These are phyloP conservation scores for Hippocampus comes DNA, from an alignment of 2,113 vertebrate genomes.

Conservation along the genomic window DNA sequence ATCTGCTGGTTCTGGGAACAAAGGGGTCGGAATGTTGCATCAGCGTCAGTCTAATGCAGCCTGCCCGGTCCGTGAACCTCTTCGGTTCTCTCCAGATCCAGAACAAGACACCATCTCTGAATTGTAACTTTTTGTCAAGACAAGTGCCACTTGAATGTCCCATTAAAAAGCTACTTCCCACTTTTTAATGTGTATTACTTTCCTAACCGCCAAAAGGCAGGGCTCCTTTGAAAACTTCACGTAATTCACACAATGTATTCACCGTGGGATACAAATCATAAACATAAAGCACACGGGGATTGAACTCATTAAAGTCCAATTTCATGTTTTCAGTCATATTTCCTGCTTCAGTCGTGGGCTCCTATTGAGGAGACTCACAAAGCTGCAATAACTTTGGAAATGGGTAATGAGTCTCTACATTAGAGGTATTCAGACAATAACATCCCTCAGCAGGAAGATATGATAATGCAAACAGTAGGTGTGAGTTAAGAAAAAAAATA, in stretches of 20 bases:
- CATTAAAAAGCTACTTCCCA: constrained; percentile 1
- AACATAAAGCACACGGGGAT: constrained; percentile 39
- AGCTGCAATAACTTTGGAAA: constrained; percentile 47
- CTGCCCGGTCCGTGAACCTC: constrained; percentile 27
- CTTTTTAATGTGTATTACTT: neutral
- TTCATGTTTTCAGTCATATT: constrained; percentile 48
- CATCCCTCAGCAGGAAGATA: constrained; percentile 47
- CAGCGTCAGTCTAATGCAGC: constrained; percentile 19
- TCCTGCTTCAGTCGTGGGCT: constrained; percentile 43
- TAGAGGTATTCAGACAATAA: constrained; percentile 45
- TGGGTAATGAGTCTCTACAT: constrained; percentile 42
- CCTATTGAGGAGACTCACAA: constrained; percentile 44
- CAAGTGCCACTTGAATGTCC: neutral
- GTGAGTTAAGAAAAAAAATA: constrained; percentile 45
- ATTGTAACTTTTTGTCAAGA: constrained; percentile 16
- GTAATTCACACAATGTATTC: constrained; percentile 20
- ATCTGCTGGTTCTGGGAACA: constrained; percentile 33
- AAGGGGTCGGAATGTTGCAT: constrained; percentile 33
- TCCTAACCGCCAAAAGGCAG: constrained; percentile 6
- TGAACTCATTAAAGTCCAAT: constrained; percentile 56
- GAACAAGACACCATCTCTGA: constrained; percentile 5
- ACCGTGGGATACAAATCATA: constrained; percentile 26
- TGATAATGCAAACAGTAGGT: constrained; percentile 52
- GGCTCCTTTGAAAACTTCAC: constrained; percentile 15
- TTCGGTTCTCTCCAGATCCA: constrained; percentile 15